These are phyloP conservation scores for Lordiphosa fenestrarum DNA, from an alignment of 2,888 invertebrate genomes.

Conservation along the genomic window DNA sequence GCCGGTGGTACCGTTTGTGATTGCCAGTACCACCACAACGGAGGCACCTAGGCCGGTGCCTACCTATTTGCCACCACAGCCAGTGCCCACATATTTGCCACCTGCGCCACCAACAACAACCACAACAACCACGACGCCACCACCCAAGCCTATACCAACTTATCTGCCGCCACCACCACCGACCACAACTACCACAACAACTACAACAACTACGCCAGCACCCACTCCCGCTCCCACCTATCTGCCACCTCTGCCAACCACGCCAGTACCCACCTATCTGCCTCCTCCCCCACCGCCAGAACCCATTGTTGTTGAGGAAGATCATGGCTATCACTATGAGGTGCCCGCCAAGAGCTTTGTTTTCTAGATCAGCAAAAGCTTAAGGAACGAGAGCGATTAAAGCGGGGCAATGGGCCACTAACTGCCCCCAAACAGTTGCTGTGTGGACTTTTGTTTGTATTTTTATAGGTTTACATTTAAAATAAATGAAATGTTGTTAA, in stretches of 20 bases:
- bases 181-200: conserved; percentile 33
- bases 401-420: no score
- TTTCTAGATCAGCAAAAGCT: conserved; percentile 44
- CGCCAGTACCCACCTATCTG: conserved; percentile 59
- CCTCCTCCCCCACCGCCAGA: conserved; percentile 46
- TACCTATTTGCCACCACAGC: conserved; percentile 47
- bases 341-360: conserved; percentile 51
- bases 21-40: conserved; percentile 43
- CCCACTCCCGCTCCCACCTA: conserved; percentile 51
- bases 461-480: conserved; percentile 19
- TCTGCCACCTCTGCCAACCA: conserved; percentile 47
- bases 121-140: conserved; percentile 43
- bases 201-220: conserved; percentile 39
- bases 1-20: conserved; percentile 59
- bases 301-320: conserved; percentile 44
- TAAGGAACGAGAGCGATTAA: neutral
- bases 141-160: conserved; percentile 50
- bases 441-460: conserved; percentile 41
- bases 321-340: conserved; percentile 61
- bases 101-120: conserved; percentile 50
- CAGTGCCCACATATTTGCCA: conserved; percentile 38
- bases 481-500: conserved; percentile 12
- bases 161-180: conserved; percentile 56
- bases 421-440: no score
- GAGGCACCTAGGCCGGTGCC: conserved; percentile 49